Percentiles rank a stretch among this genome's conserved stretches.
phyloP scores from a whole-genome alignment of 2,113 vertebrate species.

The Cololabis saira region DNA sequence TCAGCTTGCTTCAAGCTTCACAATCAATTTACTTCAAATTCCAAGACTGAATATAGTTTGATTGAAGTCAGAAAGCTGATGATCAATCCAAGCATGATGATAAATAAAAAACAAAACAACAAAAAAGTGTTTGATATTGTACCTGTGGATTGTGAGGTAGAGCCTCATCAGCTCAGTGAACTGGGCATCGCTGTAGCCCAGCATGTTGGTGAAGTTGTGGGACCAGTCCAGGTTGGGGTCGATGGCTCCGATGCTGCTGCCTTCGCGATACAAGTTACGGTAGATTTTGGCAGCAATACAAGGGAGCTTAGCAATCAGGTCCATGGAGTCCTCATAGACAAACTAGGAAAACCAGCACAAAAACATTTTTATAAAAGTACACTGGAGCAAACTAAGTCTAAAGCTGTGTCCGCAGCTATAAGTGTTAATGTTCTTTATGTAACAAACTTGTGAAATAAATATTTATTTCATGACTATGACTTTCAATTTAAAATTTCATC shows the following conservation, averaged over 20 bases:
- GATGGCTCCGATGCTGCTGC: constrained; percentile 96
- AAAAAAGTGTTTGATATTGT: neutral
- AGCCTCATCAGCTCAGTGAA: constrained; percentile 98
- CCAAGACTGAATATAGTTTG: too few species aligned
- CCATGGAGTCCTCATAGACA: constrained; percentile 96
- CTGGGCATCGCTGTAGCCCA: constrained; percentile 91
- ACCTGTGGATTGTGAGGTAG: constrained; percentile 99
- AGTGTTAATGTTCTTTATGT: too few species aligned
- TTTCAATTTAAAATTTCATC: neutral
- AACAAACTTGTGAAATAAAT: neutral
- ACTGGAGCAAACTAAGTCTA: neutral
- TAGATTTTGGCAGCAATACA: constrained; percentile 98
- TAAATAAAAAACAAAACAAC: too few species aligned
- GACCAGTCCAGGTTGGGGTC: constrained; percentile 97
- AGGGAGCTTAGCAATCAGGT: constrained; percentile 96
- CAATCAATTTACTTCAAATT: too few species aligned
- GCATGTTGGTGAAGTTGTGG: constrained; percentile 97
- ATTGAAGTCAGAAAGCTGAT: too few species aligned
- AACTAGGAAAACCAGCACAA: constrained; percentile 75
- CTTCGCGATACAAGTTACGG: constrained; percentile 95
- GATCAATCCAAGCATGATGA: too few species aligned
- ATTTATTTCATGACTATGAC: neutral
- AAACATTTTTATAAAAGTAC: neutral
- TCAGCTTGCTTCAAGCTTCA: too few species aligned
- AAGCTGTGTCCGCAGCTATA: neutral